Evolutionary conservation across 92 coral and sea anemone genomes (phyloP).

Genomic region (Phenganax subtilis): DNA sequence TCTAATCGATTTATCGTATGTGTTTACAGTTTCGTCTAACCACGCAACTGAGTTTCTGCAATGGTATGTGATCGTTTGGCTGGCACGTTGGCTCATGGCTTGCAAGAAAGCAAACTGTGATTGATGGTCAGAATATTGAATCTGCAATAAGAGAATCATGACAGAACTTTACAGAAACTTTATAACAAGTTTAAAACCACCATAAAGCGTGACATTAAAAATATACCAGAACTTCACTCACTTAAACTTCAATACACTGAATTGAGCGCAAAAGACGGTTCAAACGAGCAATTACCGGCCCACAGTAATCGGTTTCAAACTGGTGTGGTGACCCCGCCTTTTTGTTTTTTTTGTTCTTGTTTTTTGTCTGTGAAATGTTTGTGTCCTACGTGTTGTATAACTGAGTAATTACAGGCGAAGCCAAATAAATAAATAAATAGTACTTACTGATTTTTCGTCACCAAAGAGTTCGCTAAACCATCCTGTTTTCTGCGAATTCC

Average conservation of each 20-base stretch:
- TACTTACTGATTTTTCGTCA: conserved; percentile 30
- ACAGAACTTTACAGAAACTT: neutral
- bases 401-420: no score
- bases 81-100: conserved; percentile 32
- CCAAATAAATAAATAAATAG: no score
- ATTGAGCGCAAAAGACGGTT: neutral
- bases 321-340: no score
- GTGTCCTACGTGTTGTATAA: no score
- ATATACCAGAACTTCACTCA: no score
- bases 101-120: conserved; percentile 41
- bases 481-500: conserved; percentile 8
- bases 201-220: no score
- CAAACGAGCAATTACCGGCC: neutral
- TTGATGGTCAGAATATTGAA: conserved; percentile 32
- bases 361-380: no score
- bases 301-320: no score
- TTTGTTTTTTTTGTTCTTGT: no score
- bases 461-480: conserved; percentile 39
- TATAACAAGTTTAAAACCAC: neutral
- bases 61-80: conserved; percentile 32
- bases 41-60: conserved; percentile 38
- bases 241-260: neutral
- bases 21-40: conserved; percentile 15
- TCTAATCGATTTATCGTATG: conserved; percentile 31
- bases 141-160: neutral